Evolutionary conservation across 1,140 invertebrate species (phyloP).

Genomic region (Steinernema khuongi): DNA sequence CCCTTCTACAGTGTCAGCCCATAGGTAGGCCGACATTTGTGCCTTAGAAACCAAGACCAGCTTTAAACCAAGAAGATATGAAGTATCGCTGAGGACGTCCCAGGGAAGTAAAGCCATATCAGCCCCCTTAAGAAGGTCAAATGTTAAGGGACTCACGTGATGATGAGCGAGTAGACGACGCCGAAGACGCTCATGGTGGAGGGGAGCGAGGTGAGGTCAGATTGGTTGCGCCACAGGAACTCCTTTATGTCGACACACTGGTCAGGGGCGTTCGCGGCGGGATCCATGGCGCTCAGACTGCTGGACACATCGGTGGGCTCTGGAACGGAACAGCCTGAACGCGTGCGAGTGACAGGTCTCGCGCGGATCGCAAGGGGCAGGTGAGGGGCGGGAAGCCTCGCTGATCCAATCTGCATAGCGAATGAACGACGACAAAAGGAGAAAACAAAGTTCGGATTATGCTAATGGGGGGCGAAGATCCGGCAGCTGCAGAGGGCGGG

Average conservation of each 20-base stretch:
- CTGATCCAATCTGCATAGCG: conserved; percentile 9
- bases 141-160: conserved; percentile 26
- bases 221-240: conserved; percentile 31
- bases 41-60: too few species aligned
- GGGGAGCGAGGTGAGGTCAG: conserved; percentile 26
- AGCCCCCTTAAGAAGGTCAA: too few species aligned
- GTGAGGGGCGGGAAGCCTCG: background rate
- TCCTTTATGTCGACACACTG: conserved; percentile 31
- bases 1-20: too few species aligned
- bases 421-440: background rate
- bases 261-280: background rate
- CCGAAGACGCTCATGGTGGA: conserved; percentile 28
- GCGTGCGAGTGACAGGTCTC: background rate
- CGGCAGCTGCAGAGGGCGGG: too few species aligned
- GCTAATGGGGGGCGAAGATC: conserved; percentile 1
- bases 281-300: background rate
- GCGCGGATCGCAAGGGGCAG: conserved; percentile 1
- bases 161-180: conserved; percentile 30
- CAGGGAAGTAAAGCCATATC: too few species aligned
- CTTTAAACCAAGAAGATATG: too few species aligned
- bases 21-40: too few species aligned
- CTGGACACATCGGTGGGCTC: too few species aligned
- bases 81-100: too few species aligned
- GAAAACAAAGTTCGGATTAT: conserved; percentile 17
- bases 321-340: too few species aligned